Percentiles rank a stretch among this genome's conserved stretches.
Conservation (phyloP, 2,797 vertebrate species). For the Pteropus rufus region DNA sequence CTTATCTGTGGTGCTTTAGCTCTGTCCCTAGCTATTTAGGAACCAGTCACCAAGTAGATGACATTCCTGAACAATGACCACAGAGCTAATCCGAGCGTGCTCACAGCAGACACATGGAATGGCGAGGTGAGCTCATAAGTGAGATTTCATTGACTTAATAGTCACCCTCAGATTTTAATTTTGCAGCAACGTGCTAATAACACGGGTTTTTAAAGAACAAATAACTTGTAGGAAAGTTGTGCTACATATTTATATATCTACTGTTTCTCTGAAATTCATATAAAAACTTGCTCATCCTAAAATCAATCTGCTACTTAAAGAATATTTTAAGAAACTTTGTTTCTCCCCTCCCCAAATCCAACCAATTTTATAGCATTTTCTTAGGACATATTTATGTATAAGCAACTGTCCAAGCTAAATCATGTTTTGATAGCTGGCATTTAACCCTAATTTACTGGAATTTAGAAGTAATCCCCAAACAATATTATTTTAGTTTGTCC, state of each 20-base stretch:
- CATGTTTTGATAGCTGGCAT: background rate
- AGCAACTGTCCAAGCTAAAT: background rate
- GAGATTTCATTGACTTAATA: constrained; percentile 57
- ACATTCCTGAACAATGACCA: constrained; percentile 85
- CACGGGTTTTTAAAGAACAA: background rate
- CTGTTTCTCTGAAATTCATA: background rate
- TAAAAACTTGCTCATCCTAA: background rate
- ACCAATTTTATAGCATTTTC: background rate
- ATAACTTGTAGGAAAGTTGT: background rate
- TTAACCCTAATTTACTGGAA: background rate
- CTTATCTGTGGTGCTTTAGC: constrained; percentile 79
- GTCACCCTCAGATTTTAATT: background rate
- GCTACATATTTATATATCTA: rapidly evolving
- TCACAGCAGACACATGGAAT: constrained; percentile 80
- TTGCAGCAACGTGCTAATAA: background rate
- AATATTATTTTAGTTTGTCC: background rate
- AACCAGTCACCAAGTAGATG: constrained; percentile 69
- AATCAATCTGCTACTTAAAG: background rate
- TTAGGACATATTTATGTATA: background rate
- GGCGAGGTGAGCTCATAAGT: constrained; percentile 49
- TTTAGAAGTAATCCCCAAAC: background rate
- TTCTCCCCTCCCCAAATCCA: background rate
- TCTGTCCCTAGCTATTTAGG: constrained; percentile 67
- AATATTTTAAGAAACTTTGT: background rate
- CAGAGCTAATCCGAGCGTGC: constrained; percentile 87